A percentile compares a stretch with the other conserved stretches of the same genome.
Evolutionary conservation across 2,797 vertebrate genomes (phyloP).

Genomic region (Syndactyla subalaris): DNA sequence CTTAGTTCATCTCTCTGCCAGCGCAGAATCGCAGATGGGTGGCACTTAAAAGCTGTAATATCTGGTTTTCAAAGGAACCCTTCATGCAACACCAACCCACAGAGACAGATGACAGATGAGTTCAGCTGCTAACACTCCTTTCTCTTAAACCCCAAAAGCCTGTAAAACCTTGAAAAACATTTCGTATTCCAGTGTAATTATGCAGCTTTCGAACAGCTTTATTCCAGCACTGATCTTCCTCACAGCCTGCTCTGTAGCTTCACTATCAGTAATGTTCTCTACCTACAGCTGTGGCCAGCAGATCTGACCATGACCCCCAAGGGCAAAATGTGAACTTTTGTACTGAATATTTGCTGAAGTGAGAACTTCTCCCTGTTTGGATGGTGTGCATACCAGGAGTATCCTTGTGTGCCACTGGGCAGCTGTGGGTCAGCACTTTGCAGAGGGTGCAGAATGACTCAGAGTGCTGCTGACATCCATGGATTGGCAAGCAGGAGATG

Average conservation of each 20-base stretch:
- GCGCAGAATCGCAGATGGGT: not conserved
- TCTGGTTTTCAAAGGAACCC: constrained; percentile 14
- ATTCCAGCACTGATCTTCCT: not conserved
- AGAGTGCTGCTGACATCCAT: not conserved
- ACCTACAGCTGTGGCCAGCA: fast-evolving
- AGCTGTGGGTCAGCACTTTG: not conserved
- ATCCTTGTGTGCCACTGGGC: not conserved
- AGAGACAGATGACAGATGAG: not conserved
- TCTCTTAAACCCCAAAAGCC: not conserved
- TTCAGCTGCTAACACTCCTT: not conserved
- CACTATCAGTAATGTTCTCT: not conserved
- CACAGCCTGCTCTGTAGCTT: not conserved
- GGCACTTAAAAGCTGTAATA: not conserved
- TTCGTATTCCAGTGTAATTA: not conserved
- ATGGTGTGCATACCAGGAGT: not conserved
- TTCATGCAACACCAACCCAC: not conserved
- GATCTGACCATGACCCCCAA: not conserved
- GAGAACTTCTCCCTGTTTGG: not conserved
- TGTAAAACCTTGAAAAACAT: not conserved
- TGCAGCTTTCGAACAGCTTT: not conserved
- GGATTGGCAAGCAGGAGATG: not conserved
- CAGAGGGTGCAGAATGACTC: not conserved
- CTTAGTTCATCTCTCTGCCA: not conserved
- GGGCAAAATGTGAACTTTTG: not conserved
- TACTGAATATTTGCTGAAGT: not conserved